A percentile compares a stretch with the other conserved stretches of the same genome.
phyloP scores from a whole-genome alignment of 2,113 vertebrate species.

The Cervus canadensis region DNA sequence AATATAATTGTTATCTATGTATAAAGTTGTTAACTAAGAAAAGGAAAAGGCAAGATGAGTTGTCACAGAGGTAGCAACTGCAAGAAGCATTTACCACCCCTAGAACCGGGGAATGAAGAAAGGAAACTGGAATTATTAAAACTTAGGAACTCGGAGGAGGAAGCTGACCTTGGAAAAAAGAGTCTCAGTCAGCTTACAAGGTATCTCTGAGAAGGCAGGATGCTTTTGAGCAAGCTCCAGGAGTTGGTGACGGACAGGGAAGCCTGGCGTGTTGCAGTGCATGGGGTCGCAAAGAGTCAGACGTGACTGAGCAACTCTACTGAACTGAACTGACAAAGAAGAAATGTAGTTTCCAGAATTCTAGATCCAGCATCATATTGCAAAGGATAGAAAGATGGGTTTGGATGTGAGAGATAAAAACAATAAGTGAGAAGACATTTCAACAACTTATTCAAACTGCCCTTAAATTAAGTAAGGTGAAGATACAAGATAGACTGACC shows the following conservation, averaged over 20 bases:
- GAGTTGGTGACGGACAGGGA: background rate
- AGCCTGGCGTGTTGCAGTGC: background rate
- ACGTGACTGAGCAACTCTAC: background rate
- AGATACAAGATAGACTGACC: background rate
- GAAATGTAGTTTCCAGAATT: background rate
- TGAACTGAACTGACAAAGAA: background rate
- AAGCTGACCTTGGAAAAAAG: background rate
- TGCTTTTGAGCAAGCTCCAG: background rate
- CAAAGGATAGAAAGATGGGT: background rate
- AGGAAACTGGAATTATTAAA: background rate
- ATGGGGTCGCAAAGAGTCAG: background rate
- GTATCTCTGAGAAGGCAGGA: background rate
- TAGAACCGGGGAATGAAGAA: background rate
- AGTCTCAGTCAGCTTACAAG: background rate
- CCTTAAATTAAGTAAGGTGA: background rate
- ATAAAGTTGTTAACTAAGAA: conserved; percentile 10
- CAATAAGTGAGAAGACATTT: background rate
- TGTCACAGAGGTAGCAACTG: background rate
- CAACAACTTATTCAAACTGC: background rate
- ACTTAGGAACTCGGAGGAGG: background rate
- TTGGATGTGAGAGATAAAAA: background rate
- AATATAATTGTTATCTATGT: background rate
- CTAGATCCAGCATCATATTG: background rate
- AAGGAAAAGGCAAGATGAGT: background rate
- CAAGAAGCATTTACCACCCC: background rate